Evolutionary conservation across 1,140 invertebrate species (phyloP).

Genomic region (Trialeurodes vaporariorum): DNA sequence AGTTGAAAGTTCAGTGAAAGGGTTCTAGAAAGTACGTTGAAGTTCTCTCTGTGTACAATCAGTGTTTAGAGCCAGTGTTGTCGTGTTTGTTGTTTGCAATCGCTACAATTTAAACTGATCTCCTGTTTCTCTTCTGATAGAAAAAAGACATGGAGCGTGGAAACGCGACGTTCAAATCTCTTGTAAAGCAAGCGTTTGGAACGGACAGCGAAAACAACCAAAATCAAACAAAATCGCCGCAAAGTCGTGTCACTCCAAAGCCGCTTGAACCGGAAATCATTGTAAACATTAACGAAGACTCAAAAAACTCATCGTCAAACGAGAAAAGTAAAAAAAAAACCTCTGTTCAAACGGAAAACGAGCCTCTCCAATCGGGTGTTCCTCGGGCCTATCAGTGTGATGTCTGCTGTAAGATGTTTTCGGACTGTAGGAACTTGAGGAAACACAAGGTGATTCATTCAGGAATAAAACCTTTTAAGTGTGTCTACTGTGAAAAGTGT

Average conservation of each 20-base stretch:
- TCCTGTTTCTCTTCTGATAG: not conserved
- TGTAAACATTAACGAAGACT: not conserved
- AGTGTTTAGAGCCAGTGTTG: too few species aligned
- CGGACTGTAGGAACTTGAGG: not conserved
- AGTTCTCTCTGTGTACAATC: too few species aligned
- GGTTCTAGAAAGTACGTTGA: too few species aligned
- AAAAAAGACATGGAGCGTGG: slow-evolving; percentile 11
- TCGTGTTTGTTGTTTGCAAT: too few species aligned
- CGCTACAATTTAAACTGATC: too few species aligned
- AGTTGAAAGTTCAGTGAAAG: too few species aligned
- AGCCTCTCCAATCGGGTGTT: not conserved
- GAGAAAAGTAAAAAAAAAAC: not conserved
- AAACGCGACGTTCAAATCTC: slow-evolving; percentile 8
- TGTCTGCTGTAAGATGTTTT: slow-evolving; percentile 28
- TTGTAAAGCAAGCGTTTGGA: slow-evolving; percentile 6
- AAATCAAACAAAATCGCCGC: slow-evolving; percentile 6
- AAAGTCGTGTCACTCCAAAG: not conserved
- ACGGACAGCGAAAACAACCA: not conserved
- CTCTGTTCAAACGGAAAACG: not conserved
- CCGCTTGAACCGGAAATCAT: not conserved
- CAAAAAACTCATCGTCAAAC: not conserved
- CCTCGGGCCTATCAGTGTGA: slow-evolving; percentile 30
- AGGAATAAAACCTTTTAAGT: slow-evolving; percentile 7
- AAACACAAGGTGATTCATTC: slow-evolving; percentile 10
- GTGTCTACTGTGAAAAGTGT: slow-evolving; percentile 9